Conservation (phyloP, 2,797 vertebrate species). For the Rhynchonycteris naso region DNA sequence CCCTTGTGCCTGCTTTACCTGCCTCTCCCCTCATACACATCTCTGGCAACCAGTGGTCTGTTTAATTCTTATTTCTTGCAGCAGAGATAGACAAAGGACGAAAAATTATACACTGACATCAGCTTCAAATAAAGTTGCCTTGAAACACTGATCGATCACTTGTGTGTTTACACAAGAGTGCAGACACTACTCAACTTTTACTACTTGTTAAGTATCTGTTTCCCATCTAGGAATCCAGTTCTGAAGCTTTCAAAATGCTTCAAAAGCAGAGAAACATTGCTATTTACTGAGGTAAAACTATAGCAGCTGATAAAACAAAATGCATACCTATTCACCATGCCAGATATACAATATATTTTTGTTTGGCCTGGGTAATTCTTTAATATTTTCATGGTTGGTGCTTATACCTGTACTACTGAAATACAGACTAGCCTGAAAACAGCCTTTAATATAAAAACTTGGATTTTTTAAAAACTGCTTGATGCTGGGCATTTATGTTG, state of each 20-base stretch:
- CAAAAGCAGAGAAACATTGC: not conserved
- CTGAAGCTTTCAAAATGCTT: not conserved
- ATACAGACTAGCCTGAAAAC: not conserved
- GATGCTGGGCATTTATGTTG: not conserved
- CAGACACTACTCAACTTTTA: not conserved
- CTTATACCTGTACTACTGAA: not conserved
- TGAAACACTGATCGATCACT: not conserved
- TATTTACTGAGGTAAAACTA: not conserved
- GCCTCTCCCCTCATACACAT: too few relatives aligned
- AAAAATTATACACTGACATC: not conserved
- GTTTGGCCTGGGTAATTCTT: not conserved
- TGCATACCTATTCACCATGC: not conserved
- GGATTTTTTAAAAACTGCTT: not conserved
- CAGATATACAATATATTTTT: not conserved
- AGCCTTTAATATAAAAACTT: not conserved
- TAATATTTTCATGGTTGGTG: not conserved
- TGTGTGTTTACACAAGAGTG: not conserved
- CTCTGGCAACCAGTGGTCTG: not conserved
- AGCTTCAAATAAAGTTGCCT: not conserved
- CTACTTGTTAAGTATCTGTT: not conserved
- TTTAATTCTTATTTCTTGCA: constrained; percentile 63
- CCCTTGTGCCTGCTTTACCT: not conserved
- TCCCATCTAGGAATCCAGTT: not conserved
- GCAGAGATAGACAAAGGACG: not conserved
- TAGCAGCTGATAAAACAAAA: not conserved